phyloP scores from a whole-genome alignment of 1,140 invertebrate genomes.

The Sycophila sp. region DNA sequence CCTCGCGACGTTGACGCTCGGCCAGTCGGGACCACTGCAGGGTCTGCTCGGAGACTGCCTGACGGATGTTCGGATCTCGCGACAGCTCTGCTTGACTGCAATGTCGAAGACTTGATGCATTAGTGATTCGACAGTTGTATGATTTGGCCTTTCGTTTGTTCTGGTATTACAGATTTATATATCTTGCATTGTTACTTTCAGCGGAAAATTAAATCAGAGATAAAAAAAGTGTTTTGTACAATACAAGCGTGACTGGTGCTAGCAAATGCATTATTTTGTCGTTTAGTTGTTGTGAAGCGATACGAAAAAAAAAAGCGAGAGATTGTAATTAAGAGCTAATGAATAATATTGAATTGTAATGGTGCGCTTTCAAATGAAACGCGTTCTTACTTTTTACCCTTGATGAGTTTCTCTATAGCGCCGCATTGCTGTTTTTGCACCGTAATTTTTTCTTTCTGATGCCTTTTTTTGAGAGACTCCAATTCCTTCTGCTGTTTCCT shows the following conservation, averaged over 20 bases:
- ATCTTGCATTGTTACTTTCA: too few relatives aligned
- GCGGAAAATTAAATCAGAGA: too few relatives aligned
- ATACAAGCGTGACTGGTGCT: too few relatives aligned
- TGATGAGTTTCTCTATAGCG: conserved; percentile 95
- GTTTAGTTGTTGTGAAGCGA: too few relatives aligned
- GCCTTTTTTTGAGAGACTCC: conserved; percentile 90
- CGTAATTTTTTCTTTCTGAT: conserved; percentile 90
- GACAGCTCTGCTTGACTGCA: conserved; percentile 82
- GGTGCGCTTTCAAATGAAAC: too few relatives aligned
- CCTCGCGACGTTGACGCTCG: conserved; percentile 88
- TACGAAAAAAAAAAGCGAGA: too few relatives aligned
- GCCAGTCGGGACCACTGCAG: conserved; percentile 93
- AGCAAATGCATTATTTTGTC: too few relatives aligned
- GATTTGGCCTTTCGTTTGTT: neutral
- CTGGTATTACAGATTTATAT: too few relatives aligned
- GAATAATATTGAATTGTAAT: too few relatives aligned
- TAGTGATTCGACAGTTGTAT: neutral
- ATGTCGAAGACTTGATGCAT: conserved; percentile 28
- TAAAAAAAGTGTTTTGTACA: too few relatives aligned
- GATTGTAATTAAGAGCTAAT: too few relatives aligned
- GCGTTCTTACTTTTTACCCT: conserved; percentile 91
- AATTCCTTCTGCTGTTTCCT: conserved; percentile 97
- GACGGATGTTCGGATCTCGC: conserved; percentile 81
- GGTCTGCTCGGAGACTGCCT: conserved; percentile 89
- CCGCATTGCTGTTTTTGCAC: conserved; percentile 95